A percentile compares a stretch with the other conserved stretches of the same genome.
phyloP scores from a whole-genome alignment of 2,888 invertebrate genomes.

The Argynnis bischoffii region DNA sequence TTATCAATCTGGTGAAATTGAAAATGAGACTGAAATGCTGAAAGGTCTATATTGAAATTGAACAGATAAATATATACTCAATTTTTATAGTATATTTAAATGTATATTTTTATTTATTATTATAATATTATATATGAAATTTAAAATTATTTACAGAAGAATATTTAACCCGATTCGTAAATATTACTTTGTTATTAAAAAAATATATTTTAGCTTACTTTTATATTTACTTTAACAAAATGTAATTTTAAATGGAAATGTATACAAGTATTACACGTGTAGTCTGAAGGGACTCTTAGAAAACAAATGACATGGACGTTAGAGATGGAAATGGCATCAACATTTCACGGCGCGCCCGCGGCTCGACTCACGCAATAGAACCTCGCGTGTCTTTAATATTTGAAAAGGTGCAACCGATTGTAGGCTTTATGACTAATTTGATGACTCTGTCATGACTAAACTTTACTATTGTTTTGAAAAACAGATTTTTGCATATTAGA shows the following conservation, averaged over 20 bases:
- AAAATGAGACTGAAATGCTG: too few relatives aligned
- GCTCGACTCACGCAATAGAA: constrained; percentile 49
- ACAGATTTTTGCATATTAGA: background rate
- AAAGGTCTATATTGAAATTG: too few relatives aligned
- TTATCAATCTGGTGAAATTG: too few relatives aligned
- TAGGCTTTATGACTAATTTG: constrained; percentile 31
- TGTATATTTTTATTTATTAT: too few relatives aligned
- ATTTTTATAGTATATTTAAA: too few relatives aligned
- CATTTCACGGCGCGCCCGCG: constrained; percentile 52
- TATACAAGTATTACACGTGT: background rate
- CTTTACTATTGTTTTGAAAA: constrained; percentile 5
- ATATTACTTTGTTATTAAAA: too few relatives aligned
- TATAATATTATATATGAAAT: too few relatives aligned
- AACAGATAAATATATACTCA: too few relatives aligned
- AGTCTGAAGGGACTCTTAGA: constrained; percentile 23
- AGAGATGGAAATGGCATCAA: constrained; percentile 56
- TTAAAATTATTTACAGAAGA: too few relatives aligned
- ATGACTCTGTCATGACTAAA: constrained; percentile 1
- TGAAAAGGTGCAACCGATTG: constrained; percentile 48
- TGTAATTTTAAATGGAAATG: background rate
- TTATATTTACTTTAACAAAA: background rate
- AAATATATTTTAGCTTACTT: too few relatives aligned
- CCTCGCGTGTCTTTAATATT: constrained; percentile 57
- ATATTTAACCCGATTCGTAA: too few relatives aligned
- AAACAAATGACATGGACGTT: constrained; percentile 35